Base-by-base conservation (phyloP, 2,888 invertebrate species). In the Blomia tropicalis region DNA sequence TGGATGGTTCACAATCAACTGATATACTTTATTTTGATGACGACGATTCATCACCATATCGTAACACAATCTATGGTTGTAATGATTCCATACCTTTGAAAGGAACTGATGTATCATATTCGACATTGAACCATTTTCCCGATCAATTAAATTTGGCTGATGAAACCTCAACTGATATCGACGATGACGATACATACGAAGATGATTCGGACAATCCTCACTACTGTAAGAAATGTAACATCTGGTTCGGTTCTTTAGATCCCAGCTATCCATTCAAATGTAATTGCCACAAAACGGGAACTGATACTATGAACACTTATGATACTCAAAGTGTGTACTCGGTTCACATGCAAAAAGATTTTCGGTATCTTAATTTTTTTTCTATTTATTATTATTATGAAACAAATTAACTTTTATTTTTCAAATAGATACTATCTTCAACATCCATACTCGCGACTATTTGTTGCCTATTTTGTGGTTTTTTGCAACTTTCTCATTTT, bases 401-500 rank as follows among this genome's bases (percentile, higher is more conserved):
- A n/a, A n/a, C n/a, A n/a, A n/a, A n/a, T n/a, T n/a, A n/a, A 36
- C 25, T 62, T 3, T 4, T 11, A 11, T 23, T 36, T 17, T 25
- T 3, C 2, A 43, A 68, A 71, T 62, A 72, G 76, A 31, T 77
- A 76, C 69, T 76, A 74, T 69, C 77, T 77, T 69, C 77, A 77
- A 69, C 77, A 77, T 68, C 77, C 77, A 4, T 77, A 75, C 68
- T 70, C 74, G 27, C 70, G 77, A 22, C 70, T 77, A n/a, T 72
- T 75, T 67, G 71, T 76, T 58, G 75, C 76, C 5, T 76, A 76
- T 67, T 73, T 77, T 66, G 76, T 77, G 47, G 75, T 75, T 56
- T 75, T 77, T 68, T 77, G 76, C 69, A 77, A 77, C 69, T 77
- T 77, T 67, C 71, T 77, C 43, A 73, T 77, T 23, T 77, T 77